These are phyloP conservation scores for Stegastes partitus DNA, from an alignment of 2,113 vertebrate species.

Conservation along the genomic window DNA sequence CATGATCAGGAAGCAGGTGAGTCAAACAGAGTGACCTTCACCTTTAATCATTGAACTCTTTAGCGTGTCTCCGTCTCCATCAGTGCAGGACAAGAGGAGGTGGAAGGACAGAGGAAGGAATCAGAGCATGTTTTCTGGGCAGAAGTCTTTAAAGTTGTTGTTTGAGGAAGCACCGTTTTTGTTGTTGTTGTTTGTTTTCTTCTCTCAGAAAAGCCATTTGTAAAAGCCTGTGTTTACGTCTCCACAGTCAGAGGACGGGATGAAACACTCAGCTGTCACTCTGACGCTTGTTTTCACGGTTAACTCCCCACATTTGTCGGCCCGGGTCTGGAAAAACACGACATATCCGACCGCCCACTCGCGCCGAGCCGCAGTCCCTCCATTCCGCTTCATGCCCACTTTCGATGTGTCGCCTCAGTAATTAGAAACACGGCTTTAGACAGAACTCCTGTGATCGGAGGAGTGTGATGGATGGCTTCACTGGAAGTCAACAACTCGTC, in stretches of 20 bases:
- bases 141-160: neutral
- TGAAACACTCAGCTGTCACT: neutral
- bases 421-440: slow-evolving; percentile 11
- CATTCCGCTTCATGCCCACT: neutral
- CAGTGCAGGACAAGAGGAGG: no score
- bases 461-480: neutral
- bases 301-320: neutral
- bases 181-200: no score
- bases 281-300: neutral
- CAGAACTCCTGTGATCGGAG: neutral
- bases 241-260: neutral
- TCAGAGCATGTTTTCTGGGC: neutral
- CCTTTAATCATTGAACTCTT: neutral
- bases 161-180: neutral
- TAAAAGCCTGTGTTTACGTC: neutral
- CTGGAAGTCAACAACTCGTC: neutral
- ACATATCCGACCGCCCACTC: neutral
- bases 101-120: neutral
- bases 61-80: no score
- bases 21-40: neutral
- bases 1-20: no score
- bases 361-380: neutral
- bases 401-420: slow-evolving; percentile 6
- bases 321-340: neutral
- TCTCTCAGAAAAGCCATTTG: neutral